phyloP scores from a whole-genome alignment of 2,797 vertebrate species.

The Pangasius mekongensis region DNA sequence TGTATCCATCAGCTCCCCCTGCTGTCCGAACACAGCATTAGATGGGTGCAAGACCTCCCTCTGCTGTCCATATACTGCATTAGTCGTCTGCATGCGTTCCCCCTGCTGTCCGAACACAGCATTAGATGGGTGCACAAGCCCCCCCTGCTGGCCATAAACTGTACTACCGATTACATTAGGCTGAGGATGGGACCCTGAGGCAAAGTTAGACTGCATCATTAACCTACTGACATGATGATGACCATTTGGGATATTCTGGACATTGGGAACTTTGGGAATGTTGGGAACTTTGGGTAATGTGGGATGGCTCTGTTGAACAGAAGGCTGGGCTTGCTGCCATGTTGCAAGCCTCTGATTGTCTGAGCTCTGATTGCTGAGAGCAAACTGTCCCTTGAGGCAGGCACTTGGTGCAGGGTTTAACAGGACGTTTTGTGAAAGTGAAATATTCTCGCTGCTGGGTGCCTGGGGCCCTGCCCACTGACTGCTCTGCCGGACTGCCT shows the following conservation, averaged over 20 bases:
- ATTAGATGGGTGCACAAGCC: conserved; percentile 15
- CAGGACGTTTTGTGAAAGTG: conserved; percentile 45
- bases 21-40: conserved; percentile 44
- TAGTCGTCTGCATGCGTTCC: conserved; percentile 24
- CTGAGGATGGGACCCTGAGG: conserved; percentile 19
- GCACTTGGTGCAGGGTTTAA: conserved; percentile 16
- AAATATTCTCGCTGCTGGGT: conserved; percentile 58
- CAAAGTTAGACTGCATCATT: conserved; percentile 41
- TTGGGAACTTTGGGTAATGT: conserved; percentile 18
- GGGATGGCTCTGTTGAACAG: conserved; percentile 37
- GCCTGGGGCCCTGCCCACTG: conserved; percentile 60
- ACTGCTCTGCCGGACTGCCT: conserved; percentile 49
- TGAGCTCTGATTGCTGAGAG: conserved; percentile 54
- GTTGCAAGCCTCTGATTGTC: conserved; percentile 50
- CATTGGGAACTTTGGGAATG: neutral
- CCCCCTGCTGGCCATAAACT: conserved; percentile 53
- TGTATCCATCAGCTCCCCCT: conserved; percentile 32
- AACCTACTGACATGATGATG: conserved; percentile 52
- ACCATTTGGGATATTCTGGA: conserved; percentile 32
- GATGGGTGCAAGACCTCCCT: conserved; percentile 27
- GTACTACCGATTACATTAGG: neutral
- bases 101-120: conserved; percentile 51
- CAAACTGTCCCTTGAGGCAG: conserved; percentile 59
- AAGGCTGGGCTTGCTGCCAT: conserved; percentile 60
- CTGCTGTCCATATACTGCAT: conserved; percentile 49